Conservation (phyloP, 2,113 vertebrate genomes). For the Sinocyclocheilus grahami region DNA sequence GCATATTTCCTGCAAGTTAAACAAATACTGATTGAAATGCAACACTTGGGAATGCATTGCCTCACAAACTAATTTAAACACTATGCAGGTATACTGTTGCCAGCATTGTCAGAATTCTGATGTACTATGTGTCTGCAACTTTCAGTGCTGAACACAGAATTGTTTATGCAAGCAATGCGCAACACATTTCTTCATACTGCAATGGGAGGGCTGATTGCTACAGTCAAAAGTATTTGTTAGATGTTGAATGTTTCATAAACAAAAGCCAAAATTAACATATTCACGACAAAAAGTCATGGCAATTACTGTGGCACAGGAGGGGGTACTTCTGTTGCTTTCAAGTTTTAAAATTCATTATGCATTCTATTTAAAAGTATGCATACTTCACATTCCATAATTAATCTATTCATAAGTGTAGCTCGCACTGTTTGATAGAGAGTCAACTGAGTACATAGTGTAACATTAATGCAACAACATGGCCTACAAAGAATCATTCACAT, state of each 20-base stretch:
- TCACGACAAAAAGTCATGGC: not conserved
- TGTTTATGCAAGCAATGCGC: not conserved
- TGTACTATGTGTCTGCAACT: slow-evolving; percentile 32
- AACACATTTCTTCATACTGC: not conserved
- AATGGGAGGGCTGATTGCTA: not conserved
- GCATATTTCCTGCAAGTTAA: slow-evolving; percentile 53
- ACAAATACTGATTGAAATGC: slow-evolving; percentile 58
- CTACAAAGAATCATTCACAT: no score
- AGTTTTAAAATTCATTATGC: not conserved
- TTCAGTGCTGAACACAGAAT: not conserved
- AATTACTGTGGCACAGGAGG: not conserved
- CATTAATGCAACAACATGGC: not conserved
- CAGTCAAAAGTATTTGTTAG: not conserved
- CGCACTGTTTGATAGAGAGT: not conserved
- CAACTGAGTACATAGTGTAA: not conserved
- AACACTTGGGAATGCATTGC: slow-evolving; percentile 28
- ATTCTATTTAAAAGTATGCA: not conserved
- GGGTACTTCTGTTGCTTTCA: not conserved
- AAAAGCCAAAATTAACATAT: slow-evolving; percentile 2
- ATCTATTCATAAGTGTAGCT: not conserved
- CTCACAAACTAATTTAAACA: slow-evolving; percentile 56
- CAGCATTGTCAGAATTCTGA: slow-evolving; percentile 58
- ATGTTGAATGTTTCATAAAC: not conserved
- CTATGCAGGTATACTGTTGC: slow-evolving; percentile 46
- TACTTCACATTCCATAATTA: not conserved